A percentile compares a stretch with the other conserved stretches of the same genome.
phyloP scores from a whole-genome alignment of 1,140 invertebrate genomes.

The Drosophila takahashii region DNA sequence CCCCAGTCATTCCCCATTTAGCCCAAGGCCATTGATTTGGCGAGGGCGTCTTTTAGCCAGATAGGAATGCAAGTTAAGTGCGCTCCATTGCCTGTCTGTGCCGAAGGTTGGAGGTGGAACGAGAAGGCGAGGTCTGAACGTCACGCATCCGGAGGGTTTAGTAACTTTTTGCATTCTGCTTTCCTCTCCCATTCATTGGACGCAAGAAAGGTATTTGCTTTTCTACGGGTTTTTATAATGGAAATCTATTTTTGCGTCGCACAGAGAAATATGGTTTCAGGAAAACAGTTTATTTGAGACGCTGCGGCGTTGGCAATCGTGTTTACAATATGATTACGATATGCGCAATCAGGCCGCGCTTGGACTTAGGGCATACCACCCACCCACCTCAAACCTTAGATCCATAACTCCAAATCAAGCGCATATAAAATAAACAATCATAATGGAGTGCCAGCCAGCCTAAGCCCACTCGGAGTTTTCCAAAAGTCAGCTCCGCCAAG shows the following conservation, averaged over 20 bases:
- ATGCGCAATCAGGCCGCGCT: slow-evolving; percentile 22
- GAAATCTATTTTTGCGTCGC: slow-evolving; percentile 24
- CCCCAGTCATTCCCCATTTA: slow-evolving; percentile 7
- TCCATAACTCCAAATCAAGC: slow-evolving; percentile 72
- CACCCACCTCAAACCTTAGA: slow-evolving; percentile 9
- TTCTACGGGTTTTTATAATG: slow-evolving; percentile 12
- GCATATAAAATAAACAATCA: slow-evolving; percentile 61
- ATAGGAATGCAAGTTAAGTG: slow-evolving; percentile 34
- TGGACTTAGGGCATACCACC: not conserved
- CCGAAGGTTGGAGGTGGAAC: not conserved
- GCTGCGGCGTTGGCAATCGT: slow-evolving; percentile 12
- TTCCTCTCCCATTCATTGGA: slow-evolving; percentile 1
- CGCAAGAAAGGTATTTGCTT: slow-evolving; percentile 18
- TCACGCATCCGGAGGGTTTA: slow-evolving; percentile 6
- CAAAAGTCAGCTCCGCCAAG: slow-evolving; percentile 15
- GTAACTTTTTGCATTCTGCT: slow-evolving; percentile 11
- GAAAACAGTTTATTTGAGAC: slow-evolving; percentile 4
- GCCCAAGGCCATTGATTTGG: slow-evolving; percentile 20
- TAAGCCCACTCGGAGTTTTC: slow-evolving; percentile 36
- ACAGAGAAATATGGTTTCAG: not conserved
- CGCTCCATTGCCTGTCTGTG: slow-evolving; percentile 5
- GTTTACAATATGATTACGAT: slow-evolving; percentile 8
- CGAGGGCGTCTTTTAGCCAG: slow-evolving; percentile 9
- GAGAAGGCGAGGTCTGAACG: not conserved
- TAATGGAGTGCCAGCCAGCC: not conserved